Conservation (phyloP, 2,797 vertebrate genomes). For the Valencia hispanica region DNA sequence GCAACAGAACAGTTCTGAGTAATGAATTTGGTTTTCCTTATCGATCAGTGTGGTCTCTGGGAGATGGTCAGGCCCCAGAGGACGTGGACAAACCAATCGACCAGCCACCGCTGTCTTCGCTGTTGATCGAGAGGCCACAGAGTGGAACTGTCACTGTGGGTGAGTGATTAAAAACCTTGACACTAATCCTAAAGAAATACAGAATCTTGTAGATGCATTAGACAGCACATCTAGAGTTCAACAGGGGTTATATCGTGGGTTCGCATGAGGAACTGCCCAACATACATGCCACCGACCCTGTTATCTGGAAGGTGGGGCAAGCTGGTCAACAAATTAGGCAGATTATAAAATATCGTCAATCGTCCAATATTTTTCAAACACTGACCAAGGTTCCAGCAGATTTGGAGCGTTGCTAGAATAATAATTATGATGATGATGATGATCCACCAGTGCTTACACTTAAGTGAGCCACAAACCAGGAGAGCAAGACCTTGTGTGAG, state of each 20-base stretch:
- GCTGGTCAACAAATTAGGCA: neutral
- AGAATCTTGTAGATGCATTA: neutral
- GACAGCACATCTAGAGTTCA: neutral
- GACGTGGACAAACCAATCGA: conserved; percentile 88
- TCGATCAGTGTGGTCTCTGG: conserved; percentile 90
- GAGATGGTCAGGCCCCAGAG: conserved; percentile 86
- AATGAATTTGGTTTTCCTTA: conserved; percentile 52
- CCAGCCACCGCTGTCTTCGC: conserved; percentile 83
- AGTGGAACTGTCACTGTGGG: conserved; percentile 87
- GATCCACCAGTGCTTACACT: no score
- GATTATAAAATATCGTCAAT: neutral
- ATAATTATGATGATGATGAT: no score
- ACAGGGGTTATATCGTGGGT: neutral
- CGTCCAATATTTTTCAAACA: neutral
- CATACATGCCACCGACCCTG: neutral
- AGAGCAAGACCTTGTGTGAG: no score
- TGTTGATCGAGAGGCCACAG: conserved; percentile 90
- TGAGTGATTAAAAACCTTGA: conserved; percentile 76
- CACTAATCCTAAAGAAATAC: neutral
- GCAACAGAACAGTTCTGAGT: conserved; percentile 22
- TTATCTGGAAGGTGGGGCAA: neutral
- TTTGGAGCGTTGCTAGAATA: neutral
- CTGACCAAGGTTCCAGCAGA: neutral
- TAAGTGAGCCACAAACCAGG: no score
- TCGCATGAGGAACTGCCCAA: neutral